Evolutionary conservation across 2,797 vertebrate genomes (phyloP).

Genomic region (Peromyscus eremicus): DNA sequence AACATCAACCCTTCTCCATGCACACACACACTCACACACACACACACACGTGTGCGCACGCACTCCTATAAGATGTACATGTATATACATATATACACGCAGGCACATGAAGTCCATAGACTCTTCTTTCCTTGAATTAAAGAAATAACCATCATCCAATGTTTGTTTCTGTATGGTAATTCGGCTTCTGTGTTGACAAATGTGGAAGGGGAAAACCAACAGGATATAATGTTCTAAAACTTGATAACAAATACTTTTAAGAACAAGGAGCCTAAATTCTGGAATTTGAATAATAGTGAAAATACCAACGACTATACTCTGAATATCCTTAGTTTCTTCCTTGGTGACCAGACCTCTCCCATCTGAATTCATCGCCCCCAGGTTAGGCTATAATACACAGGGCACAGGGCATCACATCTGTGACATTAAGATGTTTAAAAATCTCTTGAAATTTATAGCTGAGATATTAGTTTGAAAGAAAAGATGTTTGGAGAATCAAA

Average conservation of each 20-base stretch:
- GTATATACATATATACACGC: neutral
- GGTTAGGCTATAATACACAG: neutral
- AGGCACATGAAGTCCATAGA: neutral
- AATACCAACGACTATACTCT: neutral
- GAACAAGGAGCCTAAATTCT: neutral
- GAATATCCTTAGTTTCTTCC: neutral
- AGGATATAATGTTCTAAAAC: constrained; percentile 3
- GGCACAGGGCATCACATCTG: neutral
- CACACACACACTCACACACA: too few relatives aligned
- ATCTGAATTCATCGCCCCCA: neutral
- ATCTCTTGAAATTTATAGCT: constrained; percentile 58
- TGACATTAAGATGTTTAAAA: constrained; percentile 4
- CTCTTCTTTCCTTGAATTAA: neutral
- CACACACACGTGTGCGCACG: too few relatives aligned
- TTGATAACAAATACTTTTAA: neutral
- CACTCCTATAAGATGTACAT: neutral
- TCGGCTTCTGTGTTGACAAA: neutral
- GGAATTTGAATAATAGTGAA: neutral
- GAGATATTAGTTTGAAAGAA: constrained; percentile 55
- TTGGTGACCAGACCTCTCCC: neutral
- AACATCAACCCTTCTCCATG: neutral
- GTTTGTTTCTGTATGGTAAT: constrained; percentile 22
- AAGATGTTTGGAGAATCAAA: constrained; percentile 67
- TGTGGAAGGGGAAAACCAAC: neutral
- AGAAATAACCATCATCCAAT: neutral